Evolutionary conservation across 1,140 invertebrate genomes (phyloP), one percentile per base, ranked within the genome.

Genomic region (Cryptotermes secundus): DNA sequence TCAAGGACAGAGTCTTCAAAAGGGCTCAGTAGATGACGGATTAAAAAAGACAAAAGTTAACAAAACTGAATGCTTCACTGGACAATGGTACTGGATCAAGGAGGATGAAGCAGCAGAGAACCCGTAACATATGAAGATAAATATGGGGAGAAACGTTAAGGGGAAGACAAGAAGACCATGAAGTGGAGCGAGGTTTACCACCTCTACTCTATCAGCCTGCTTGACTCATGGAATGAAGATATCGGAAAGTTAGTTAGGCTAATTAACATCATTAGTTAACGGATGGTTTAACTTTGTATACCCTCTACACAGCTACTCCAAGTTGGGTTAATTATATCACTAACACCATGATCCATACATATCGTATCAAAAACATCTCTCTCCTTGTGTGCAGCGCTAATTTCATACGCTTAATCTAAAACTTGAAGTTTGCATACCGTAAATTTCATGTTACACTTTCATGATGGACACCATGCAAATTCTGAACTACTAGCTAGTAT

Each of bases 201-300:
- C 53, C 19, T 59, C 53, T 59, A 14, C 26, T n/a, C 53, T 59
- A 59, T 59, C 26, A 59, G 19, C 53, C 59, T 31, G 59, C n/a
- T 72, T 31, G 26, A 72, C 59, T 72, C 59, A 16, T 14, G 59
- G 59, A 72, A 72, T 72, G 59, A 72, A 72, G 26, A 72, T 72
- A 72, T 72, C 59, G 59, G 59, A 72, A 72, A 72, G 59, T 72
- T 72, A n/a, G 59, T 72, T 72, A 72, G 59, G n/a, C 59, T 72
- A 72, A 72, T 72, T 72, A 72, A 72, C 59, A 72, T 72, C 59
- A 72, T 72, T 72, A 72, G 26, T 72, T 72, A 72, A 72, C 26
- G 59, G 59, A n/a, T 72, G 59, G 59, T 26, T 72, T 72, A 72
- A 72, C 59, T 72, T n/a, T 72, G 59, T 72, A 72, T 31, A 72